Evolutionary conservation across 1,140 invertebrate species (phyloP), one percentile per base, ranked within the genome.

Genomic region (Heliothis subflexa): DNA sequence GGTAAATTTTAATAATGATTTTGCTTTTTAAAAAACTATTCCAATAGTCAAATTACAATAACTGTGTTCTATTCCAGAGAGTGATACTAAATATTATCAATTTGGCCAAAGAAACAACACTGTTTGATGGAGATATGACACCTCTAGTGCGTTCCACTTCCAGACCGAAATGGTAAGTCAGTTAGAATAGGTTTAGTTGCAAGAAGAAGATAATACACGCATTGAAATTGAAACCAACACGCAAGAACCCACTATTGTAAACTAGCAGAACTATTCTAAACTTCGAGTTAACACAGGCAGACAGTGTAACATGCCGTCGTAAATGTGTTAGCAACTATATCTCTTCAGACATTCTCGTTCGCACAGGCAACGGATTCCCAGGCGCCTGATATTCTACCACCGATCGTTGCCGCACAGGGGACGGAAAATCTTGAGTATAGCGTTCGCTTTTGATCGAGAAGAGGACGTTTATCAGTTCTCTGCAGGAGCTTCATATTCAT

Each of bases 51-150:
- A 10, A 16, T 7, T 5, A 28, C 2, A 2, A 28, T 12, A 11
- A 57, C 0, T 81, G 76, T 73, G 59, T 78, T 79, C 96, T 96
- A 80, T 81, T 81, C 0, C 95, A 99, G 96, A 96, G 98, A 81
- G 98, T 99, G 1, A 97, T 99, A 80, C 99, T 99, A 94, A 99
- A 99, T 88, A 97, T 99, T 70, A 98, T 99, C 1, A 99, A 99
- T 95, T 97, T 99, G 66, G 99, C 98, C 79, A 99, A 99, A 93
- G 97, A 96, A 75, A 96, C 97, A 77, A 99, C 98, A 86, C 94
- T 99, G 10, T 99, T 98, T 86, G 96, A 98, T 76, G 96, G 97
- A 21, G 98, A 98, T 0, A 97, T 99, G 96, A 99, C 99, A 9
- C 99, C 99, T 0, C 92, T 99, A 54, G 98, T 99, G 0, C 98